A percentile compares a stretch with the other conserved stretches of the same genome.
These are phyloP conservation scores for Caenorhabditis imperialis DNA, from an alignment of 2,888 invertebrate genomes.

Conservation along the genomic window DNA sequence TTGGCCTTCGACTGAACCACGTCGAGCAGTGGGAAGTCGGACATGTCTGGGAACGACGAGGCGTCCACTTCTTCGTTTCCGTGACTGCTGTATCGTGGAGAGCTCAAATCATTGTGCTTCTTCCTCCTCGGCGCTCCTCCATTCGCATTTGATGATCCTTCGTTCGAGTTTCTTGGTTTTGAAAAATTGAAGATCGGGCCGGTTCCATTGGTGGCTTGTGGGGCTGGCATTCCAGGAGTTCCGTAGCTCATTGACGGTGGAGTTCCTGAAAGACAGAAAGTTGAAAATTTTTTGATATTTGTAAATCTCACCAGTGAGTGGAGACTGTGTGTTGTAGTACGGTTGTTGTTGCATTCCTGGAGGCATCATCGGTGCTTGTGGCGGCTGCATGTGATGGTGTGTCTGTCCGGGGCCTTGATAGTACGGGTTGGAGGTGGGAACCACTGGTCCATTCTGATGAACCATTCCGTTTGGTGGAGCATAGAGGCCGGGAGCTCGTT, in stretches of 20 bases:
- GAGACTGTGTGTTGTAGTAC: conserved; percentile 53
- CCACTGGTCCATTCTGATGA: conserved; percentile 42
- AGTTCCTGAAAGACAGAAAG: conserved; percentile 12
- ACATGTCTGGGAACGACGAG: conserved; percentile 46
- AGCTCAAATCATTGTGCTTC: conserved; percentile 45
- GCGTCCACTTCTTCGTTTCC: conserved; percentile 34
- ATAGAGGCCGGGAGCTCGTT: conserved; percentile 28
- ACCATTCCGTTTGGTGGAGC: conserved; percentile 24
- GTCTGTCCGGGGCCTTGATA: conserved; percentile 32
- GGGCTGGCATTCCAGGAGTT: conserved; percentile 34
- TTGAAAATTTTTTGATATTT: not conserved
- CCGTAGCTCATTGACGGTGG: conserved; percentile 46
- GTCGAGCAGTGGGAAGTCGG: conserved; percentile 51
- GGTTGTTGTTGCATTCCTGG: conserved; percentile 53
- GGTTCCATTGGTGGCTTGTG: conserved; percentile 30
- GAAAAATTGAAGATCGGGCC: conserved; percentile 47
- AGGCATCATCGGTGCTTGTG: conserved; percentile 48
- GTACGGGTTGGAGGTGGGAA: conserved; percentile 49
- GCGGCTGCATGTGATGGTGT: conserved; percentile 40
- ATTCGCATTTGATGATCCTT: conserved; percentile 11
- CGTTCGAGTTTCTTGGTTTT: conserved; percentile 39
- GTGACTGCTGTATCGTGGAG: conserved; percentile 36
- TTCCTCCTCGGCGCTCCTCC: conserved; percentile 32
- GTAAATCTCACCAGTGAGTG: conserved; percentile 39
- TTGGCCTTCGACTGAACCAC: conserved; percentile 51